These are phyloP conservation scores for Tinamus guttatus DNA, from an alignment of 2,113 vertebrate species.

Conservation along the genomic window DNA sequence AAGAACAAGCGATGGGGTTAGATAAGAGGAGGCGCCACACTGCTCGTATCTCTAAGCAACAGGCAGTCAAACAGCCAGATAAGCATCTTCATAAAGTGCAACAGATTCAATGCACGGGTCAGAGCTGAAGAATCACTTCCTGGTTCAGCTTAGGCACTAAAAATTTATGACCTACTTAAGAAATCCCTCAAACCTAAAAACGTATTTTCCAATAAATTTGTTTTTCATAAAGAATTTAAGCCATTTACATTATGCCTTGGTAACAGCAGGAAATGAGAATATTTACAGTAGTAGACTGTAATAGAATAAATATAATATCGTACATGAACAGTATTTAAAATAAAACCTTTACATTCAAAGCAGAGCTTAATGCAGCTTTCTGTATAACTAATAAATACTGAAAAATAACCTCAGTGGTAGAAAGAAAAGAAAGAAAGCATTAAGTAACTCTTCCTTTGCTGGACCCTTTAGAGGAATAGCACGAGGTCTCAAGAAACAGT, in stretches of 20 bases:
- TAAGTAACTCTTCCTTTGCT: background rate
- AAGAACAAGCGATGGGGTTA: constrained; percentile 83
- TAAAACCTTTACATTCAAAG: background rate
- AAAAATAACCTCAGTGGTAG: background rate
- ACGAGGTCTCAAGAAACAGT: background rate
- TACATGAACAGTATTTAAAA: background rate
- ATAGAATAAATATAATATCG: background rate
- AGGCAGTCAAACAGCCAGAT: constrained; percentile 81
- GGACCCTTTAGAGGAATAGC: background rate
- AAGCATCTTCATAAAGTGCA: constrained; percentile 82
- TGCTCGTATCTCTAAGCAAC: constrained; percentile 80
- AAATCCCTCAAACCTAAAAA: constrained; percentile 47
- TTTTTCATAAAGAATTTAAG: constrained; percentile 28
- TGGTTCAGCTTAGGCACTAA: constrained; percentile 73
- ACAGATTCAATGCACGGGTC: constrained; percentile 61
- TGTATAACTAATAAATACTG: background rate
- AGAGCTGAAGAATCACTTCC: constrained; percentile 71
- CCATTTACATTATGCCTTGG: background rate
- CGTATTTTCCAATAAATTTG: constrained; percentile 43
- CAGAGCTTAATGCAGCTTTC: background rate
- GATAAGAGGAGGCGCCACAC: constrained; percentile 86
- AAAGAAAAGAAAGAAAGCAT: background rate
- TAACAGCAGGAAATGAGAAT: constrained; percentile 41
- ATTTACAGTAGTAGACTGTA: background rate
- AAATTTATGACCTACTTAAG: constrained; percentile 77